phyloP scores from a whole-genome alignment of 2,797 vertebrate species.

The Clarias fuscus region DNA sequence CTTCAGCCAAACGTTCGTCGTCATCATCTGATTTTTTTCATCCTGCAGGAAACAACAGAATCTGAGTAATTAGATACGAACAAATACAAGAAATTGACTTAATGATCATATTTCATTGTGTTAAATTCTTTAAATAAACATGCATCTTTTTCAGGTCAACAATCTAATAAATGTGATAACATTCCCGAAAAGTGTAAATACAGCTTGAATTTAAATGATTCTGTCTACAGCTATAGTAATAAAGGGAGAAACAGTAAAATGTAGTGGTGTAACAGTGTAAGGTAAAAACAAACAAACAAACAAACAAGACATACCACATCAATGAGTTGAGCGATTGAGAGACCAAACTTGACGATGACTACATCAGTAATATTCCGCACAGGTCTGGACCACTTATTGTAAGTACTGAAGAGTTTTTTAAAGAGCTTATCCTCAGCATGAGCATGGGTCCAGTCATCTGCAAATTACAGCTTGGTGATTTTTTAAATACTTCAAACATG shows the following conservation, averaged over 20 bases:
- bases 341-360: constrained; percentile 85
- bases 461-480: constrained; percentile 44
- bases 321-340: constrained; percentile 89
- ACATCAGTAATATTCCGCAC: constrained; percentile 83
- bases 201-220: neutral
- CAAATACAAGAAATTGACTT: neutral
- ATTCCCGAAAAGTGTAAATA: neutral
- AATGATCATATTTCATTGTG: neutral
- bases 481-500: neutral
- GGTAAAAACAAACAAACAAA: neutral
- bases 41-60: constrained; percentile 66
- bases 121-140: neutral
- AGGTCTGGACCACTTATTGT: constrained; percentile 86
- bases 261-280: neutral
- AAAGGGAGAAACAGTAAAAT: neutral
- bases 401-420: constrained; percentile 78
- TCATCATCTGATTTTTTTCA: constrained; percentile 88
- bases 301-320: constrained; percentile 78
- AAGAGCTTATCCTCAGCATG: constrained; percentile 83
- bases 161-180: neutral
- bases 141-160: neutral
- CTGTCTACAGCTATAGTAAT: neutral
- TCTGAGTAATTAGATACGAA: neutral
- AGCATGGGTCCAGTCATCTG: constrained; percentile 62
- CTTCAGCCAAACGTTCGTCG: constrained; percentile 91